phyloP scores from a whole-genome alignment of 2,888 invertebrate species.

The Sisyra nigra region DNA sequence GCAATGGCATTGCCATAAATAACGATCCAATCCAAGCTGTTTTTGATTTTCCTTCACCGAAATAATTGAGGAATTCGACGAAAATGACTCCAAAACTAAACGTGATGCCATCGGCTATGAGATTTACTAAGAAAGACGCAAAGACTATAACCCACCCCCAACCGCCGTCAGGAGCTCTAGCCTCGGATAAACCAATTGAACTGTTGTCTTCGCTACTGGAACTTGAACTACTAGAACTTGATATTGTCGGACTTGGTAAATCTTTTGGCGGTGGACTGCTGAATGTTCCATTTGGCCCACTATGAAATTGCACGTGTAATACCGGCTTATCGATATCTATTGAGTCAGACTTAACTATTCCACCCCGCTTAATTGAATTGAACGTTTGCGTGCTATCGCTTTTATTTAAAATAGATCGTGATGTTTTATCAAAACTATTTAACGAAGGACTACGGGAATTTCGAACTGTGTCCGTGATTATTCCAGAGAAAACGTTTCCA shows the following conservation, averaged over 20 bases:
- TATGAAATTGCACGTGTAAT: slow-evolving; percentile 43
- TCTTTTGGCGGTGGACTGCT: slow-evolving; percentile 14
- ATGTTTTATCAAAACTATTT: neutral
- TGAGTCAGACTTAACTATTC: slow-evolving; percentile 11
- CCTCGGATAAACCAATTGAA: slow-evolving; percentile 46
- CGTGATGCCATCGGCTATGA: slow-evolving; percentile 84
- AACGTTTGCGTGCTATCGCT: slow-evolving; percentile 3
- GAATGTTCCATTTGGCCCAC: slow-evolving; percentile 21
- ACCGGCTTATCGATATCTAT: slow-evolving; percentile 23
- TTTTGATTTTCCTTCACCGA: slow-evolving; percentile 68
- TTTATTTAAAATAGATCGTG: neutral
- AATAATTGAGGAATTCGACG: slow-evolving; percentile 70
- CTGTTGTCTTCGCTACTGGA: slow-evolving; percentile 43
- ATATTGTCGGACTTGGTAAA: slow-evolving; percentile 17
- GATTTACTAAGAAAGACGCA: slow-evolving; percentile 75
- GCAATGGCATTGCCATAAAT: slow-evolving; percentile 80
- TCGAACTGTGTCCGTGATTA: slow-evolving; percentile 2
- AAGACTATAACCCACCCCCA: slow-evolving; percentile 90
- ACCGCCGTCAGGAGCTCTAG: slow-evolving; percentile 70
- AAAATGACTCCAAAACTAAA: slow-evolving; percentile 86
- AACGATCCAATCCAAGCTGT: slow-evolving; percentile 84
- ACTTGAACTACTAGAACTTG: slow-evolving; percentile 28
- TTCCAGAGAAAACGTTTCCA: slow-evolving; percentile 2
- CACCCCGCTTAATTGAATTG: slow-evolving; percentile 9
- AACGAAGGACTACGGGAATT: neutral